Conservation (phyloP, 2,888 invertebrate genomes). For the Epinotia brunnichana region DNA sequence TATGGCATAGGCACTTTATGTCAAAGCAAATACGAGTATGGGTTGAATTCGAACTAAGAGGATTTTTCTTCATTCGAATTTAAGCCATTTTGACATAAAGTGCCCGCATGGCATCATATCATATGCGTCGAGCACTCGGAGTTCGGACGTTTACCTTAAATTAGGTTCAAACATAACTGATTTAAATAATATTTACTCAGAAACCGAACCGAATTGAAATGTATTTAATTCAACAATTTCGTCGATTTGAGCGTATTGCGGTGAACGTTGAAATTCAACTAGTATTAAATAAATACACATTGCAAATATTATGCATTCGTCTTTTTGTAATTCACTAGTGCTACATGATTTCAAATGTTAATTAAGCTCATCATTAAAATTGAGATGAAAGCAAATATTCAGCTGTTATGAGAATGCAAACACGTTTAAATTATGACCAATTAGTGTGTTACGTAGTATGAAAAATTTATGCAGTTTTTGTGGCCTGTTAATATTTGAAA, state of each 20-base stretch:
- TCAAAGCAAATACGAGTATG: too few relatives aligned
- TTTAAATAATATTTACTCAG: neutral
- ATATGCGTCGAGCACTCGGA: too few relatives aligned
- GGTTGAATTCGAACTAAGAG: too few relatives aligned
- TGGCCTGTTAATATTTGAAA: too few relatives aligned
- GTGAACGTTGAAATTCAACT: neutral
- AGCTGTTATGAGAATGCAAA: neutral
- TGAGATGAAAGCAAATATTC: neutral
- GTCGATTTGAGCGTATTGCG: conserved; percentile 1
- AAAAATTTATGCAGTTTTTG: too few relatives aligned
- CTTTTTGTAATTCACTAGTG: neutral
- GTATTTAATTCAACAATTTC: conserved; percentile 11
- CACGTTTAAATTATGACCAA: neutral
- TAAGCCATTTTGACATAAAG: too few relatives aligned
- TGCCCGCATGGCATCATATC: too few relatives aligned
- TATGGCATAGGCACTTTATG: too few relatives aligned
- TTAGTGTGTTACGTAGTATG: neutral
- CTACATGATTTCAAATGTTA: neutral
- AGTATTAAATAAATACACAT: neutral
- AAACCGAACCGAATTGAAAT: conserved; percentile 11
- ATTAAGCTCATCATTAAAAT: neutral
- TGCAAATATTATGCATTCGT: neutral
- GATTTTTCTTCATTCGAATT: too few relatives aligned
- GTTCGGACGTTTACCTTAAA: too few relatives aligned
- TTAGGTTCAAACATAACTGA: neutral